phyloP scores from a whole-genome alignment of 2,888 invertebrate genomes.

The Macrosiphum euphorbiae region DNA sequence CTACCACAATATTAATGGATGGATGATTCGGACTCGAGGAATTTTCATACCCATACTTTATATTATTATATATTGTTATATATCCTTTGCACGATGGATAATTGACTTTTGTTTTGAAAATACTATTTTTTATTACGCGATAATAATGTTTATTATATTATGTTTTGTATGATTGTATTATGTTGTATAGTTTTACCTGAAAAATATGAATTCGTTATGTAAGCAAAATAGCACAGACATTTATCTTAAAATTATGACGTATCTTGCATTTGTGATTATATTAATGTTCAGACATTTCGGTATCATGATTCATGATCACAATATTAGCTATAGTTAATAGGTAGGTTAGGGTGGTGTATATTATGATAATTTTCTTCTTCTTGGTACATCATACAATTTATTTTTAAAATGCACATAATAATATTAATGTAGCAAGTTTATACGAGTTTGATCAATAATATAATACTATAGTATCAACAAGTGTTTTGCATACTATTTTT shows the following conservation, averaged over 20 bases:
- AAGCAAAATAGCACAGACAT: neutral
- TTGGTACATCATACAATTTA: neutral
- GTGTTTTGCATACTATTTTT: neutral
- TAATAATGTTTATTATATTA: neutral
- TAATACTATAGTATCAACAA: neutral
- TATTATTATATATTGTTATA: no score
- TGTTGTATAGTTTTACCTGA: neutral
- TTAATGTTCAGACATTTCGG: neutral
- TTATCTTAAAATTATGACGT: neutral
- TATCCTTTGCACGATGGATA: neutral
- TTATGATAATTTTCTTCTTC: neutral
- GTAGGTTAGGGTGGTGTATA: neutral
- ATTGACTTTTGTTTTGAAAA: neutral
- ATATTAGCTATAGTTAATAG: no score
- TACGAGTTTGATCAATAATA: neutral
- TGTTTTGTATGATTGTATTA: neutral
- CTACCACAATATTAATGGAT: neutral
- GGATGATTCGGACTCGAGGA: neutral
- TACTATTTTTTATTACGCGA: neutral
- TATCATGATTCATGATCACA: neutral
- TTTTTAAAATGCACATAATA: neutral
- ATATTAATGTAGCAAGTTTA: neutral
- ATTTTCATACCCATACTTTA: neutral
- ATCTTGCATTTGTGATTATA: neutral
- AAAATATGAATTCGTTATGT: neutral